These are phyloP conservation scores for Drosophila navojoa DNA, from an alignment of 1,140 invertebrate species.

Conservation along the genomic window DNA sequence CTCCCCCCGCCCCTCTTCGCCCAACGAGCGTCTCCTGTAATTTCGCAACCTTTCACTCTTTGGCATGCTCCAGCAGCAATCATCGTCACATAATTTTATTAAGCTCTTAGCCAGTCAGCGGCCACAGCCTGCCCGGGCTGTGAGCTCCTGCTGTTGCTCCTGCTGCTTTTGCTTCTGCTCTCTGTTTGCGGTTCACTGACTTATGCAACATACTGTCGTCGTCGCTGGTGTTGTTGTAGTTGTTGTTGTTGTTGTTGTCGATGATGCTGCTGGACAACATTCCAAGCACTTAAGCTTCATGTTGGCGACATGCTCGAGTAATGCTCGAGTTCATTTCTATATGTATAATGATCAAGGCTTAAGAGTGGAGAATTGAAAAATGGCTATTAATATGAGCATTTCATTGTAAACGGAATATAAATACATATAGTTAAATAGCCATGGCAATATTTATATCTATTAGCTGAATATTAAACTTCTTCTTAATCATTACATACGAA, in stretches of 20 bases:
- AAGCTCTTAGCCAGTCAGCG: constrained; percentile 67
- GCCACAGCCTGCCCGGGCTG: constrained; percentile 28
- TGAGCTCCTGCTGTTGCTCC: constrained; percentile 7
- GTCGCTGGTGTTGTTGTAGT: constrained; percentile 8
- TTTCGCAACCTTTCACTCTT: not conserved
- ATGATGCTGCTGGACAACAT: constrained; percentile 21
- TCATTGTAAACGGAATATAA: too few species aligned
- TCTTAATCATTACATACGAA: too few species aligned
- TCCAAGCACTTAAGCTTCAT: constrained; percentile 23
- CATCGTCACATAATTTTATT: constrained; percentile 82
- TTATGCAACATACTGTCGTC: constrained; percentile 38
- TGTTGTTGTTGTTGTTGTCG: constrained; percentile 4
- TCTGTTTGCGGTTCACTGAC: constrained; percentile 38
- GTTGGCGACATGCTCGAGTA: constrained; percentile 9
- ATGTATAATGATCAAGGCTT: constrained; percentile 6
- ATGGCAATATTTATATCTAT: too few species aligned
- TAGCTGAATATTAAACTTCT: too few species aligned
- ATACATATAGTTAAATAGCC: too few species aligned
- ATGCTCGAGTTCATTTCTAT: not conserved
- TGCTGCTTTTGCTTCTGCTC: constrained; percentile 11
- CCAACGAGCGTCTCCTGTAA: constrained; percentile 9
- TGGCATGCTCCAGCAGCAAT: constrained; percentile 51
- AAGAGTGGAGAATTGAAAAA: too few species aligned
- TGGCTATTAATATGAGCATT: too few species aligned
- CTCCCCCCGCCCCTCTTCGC: too few species aligned